These are phyloP conservation scores for Lordiphosa andalusiaca DNA, from an alignment of 2,888 invertebrate species.

Conservation along the genomic window DNA sequence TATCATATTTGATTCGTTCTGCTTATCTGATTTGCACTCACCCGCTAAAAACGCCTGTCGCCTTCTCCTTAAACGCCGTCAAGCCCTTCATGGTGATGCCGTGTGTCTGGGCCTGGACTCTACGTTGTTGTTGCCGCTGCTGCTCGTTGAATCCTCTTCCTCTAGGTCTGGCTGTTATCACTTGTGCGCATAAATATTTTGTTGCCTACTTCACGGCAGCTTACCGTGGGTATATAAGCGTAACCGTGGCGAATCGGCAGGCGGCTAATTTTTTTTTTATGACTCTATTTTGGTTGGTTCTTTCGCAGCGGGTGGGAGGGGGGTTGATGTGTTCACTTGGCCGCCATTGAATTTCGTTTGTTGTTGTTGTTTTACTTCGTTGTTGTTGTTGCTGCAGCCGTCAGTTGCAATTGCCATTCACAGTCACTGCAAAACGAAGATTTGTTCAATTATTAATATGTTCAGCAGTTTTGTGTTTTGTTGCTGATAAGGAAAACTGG, in stretches of 20 bases:
- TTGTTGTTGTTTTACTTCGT: conserved; percentile 11
- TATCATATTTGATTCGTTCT: conserved; percentile 17
- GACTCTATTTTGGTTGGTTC: conserved; percentile 58
- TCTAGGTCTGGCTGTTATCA: conserved; percentile 53
- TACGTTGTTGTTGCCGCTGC: not conserved
- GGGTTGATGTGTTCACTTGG: conserved; percentile 44
- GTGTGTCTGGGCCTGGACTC: conserved; percentile 3
- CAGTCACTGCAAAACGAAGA: conserved; percentile 59
- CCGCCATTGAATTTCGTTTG: conserved; percentile 58
- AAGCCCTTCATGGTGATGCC: conserved; percentile 78
- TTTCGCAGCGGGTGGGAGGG: conserved; percentile 19
- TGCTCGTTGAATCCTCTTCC: not conserved
- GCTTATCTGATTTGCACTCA: conserved; percentile 60
- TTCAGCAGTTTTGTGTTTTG: conserved; percentile 55
- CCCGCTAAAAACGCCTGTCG: conserved; percentile 79
- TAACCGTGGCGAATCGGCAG: conserved; percentile 58
- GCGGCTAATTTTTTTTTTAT: conserved; percentile 63
- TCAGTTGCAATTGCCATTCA: conserved; percentile 59
- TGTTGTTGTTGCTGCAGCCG: conserved; percentile 22
- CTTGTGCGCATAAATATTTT: conserved; percentile 69
- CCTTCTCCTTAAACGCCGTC: conserved; percentile 80
- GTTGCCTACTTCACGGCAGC: conserved; percentile 67
- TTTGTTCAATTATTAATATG: conserved; percentile 53
- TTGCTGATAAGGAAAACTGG: conserved; percentile 69
- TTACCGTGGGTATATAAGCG: conserved; percentile 37